Evolutionary conservation across 2,888 invertebrate genomes (phyloP).

Genomic region (Heliconius cydno): DNA sequence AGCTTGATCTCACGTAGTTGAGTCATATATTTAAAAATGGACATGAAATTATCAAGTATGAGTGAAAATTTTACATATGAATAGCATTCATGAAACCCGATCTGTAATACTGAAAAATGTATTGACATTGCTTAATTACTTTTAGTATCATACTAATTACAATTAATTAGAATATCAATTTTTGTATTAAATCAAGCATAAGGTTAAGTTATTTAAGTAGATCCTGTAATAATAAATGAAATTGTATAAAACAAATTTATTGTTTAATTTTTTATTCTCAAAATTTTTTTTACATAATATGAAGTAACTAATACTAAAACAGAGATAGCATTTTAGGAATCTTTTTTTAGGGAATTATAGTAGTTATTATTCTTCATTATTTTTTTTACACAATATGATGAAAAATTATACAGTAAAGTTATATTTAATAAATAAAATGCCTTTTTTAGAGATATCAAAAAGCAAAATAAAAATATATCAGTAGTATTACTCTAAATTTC

Average conservation of each 20-base stretch:
- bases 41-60: background rate
- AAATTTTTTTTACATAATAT: background rate
- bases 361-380: background rate
- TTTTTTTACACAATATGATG: background rate
- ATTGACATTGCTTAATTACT: background rate
- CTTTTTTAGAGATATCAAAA: no score
- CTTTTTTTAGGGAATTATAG: background rate
- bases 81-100: background rate
- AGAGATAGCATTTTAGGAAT: background rate
- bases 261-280: slow-evolving; percentile 11
- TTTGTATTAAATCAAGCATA: slow-evolving; percentile 1
- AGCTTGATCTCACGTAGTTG: slow-evolving; percentile 4
- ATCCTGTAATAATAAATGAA: background rate
- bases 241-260: slow-evolving; percentile 4
- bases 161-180: slow-evolving; percentile 8
- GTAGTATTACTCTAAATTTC: background rate
- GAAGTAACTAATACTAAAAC: background rate
- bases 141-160: slow-evolving; percentile 4
- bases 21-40: background rate
- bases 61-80: background rate
- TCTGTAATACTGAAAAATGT: background rate
- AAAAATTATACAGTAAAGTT: background rate
- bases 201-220: slow-evolving; percentile 23
- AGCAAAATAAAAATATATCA: no score
- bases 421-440: background rate